Percentiles rank a stretch among this genome's conserved stretches.
Evolutionary conservation across 2,113 vertebrate species (phyloP).

Genomic region (Ifrita kowaldi): DNA sequence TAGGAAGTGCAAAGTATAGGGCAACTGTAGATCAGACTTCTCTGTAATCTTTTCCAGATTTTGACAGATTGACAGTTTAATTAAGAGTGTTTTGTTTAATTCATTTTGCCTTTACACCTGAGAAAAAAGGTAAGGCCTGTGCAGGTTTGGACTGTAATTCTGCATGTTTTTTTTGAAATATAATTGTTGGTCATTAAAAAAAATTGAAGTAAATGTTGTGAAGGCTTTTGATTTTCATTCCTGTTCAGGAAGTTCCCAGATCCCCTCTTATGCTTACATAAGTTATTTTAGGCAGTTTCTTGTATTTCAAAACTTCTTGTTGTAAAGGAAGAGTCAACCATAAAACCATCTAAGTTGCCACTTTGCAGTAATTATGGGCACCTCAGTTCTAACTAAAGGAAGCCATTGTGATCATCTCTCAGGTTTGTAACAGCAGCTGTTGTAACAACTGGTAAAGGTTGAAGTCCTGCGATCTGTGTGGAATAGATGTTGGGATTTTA

Average conservation of each 20-base stretch:
- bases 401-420: neutral
- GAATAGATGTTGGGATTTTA: neutral
- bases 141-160: neutral
- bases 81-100: constrained; percentile 15
- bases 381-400: neutral
- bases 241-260: neutral
- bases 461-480: neutral
- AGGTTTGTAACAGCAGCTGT: neutral
- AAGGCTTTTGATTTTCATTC: constrained; percentile 35
- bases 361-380: neutral
- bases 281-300: neutral
- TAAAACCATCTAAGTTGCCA: neutral
- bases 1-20: neutral
- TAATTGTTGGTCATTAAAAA: constrained; percentile 33
- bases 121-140: constrained; percentile 29
- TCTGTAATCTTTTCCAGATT: neutral
- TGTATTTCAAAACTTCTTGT: neutral
- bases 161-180: neutral
- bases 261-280: neutral
- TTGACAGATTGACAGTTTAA: constrained; percentile 25
- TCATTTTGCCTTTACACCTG: neutral
- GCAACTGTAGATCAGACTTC: neutral
- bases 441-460: neutral
- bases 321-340: neutral
- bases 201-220: neutral